Conservation (phyloP, 2,797 vertebrate genomes). For the Loris lydekkerianus region DNA sequence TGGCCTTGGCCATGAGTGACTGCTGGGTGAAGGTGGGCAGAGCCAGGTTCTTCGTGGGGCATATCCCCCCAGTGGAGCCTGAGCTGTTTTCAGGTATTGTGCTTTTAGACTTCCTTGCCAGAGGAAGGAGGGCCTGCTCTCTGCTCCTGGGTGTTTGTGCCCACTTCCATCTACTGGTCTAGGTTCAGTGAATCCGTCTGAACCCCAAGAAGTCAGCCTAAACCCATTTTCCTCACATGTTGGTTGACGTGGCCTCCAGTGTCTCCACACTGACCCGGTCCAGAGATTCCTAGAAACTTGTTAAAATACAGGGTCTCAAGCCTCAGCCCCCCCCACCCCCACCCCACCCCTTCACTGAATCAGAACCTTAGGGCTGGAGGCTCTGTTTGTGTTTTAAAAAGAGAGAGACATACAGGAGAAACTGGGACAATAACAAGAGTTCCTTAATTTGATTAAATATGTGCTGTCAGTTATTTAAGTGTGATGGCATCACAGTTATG, state of each 20-base stretch:
- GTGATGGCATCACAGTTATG: not conserved
- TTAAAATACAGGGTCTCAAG: not conserved
- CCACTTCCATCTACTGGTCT: fast-evolving
- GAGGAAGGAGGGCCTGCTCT: no score
- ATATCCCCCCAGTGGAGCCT: not conserved
- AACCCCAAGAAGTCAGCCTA: not conserved
- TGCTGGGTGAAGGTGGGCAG: no score
- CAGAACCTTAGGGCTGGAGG: not conserved
- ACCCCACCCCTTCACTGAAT: no score
- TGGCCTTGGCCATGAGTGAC: not conserved
- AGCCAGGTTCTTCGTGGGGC: not conserved
- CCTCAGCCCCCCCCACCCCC: fast-evolving
- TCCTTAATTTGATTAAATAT: not conserved
- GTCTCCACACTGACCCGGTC: not conserved
- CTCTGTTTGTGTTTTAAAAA: not conserved
- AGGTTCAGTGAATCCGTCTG: not conserved
- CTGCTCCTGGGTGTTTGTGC: no score
- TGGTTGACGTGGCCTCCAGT: no score
- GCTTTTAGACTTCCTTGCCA: not conserved
- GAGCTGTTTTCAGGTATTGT: fast-evolving
- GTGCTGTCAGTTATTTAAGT: not conserved
- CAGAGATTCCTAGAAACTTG: not conserved
- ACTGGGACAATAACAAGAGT: not conserved
- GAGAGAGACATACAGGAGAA: not conserved
- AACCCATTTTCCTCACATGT: not conserved